Evolutionary conservation across 2,888 invertebrate species (phyloP), one percentile per base, ranked within the genome.

Genomic region (Diogma glabrata): DNA sequence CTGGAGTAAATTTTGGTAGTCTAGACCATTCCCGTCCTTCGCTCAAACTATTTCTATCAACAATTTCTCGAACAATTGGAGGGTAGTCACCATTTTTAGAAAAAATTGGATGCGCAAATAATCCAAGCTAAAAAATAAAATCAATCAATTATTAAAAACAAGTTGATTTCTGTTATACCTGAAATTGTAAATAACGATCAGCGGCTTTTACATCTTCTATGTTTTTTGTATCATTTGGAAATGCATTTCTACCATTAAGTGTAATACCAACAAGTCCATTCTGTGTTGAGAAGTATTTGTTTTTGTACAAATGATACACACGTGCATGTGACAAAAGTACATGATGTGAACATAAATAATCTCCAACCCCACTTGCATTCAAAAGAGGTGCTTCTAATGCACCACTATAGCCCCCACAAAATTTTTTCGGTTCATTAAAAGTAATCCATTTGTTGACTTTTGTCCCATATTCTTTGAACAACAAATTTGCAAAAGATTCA

Each of bases 391-490:
- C 67, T 53, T 62, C 63, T 0, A 61, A 58, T 0, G 51, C 57
- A 2, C 45, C 50, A 1, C 76, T 76, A 59, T 81, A 79, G 0
- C 74, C 75, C 1, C 58, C 61, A 49, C 71, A 72, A 36, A 67
- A 65, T 53, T 69, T 64, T 53, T 62, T 64, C 0, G 77, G 77
- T 57, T 79, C 79, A 57, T 80, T 79, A 52, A 78, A 72, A 0
- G 79, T 79, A 10, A 77, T 72, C 75, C 77, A 79, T 7, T 72
- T 72, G 57, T 76, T 73, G 0, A 63, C 75, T 52, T 73, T 67
- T 53, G 74, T 73, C 4, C 75, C 75, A 54, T 72, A 75, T 19
- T 61, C 60, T 28, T 64, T 58, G 56, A 64, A 77, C 0, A 67
- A 65, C 36, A 73, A 62, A 20, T 69, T 61, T 0, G 75, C 73